Conservation (phyloP, 2,113 vertebrate species). For the Dermatemys mawii region DNA sequence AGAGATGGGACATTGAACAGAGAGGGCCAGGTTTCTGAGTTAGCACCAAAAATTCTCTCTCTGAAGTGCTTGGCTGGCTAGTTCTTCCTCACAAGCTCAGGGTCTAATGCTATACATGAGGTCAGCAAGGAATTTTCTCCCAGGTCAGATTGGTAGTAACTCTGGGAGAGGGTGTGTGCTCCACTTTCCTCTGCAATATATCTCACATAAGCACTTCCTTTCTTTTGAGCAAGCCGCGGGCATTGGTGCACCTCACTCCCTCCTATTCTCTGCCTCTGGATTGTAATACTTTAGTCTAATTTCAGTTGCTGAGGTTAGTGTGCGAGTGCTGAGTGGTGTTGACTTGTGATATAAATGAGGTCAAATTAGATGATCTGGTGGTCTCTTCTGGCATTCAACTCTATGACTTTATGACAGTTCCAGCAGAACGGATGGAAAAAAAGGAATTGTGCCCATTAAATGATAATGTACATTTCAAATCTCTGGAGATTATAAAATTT, state of each 20-base stretch:
- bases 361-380: not conserved
- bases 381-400: not conserved
- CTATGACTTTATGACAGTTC: not conserved
- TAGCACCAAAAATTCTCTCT: not conserved
- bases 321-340: not conserved
- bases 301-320: not conserved
- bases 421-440: not conserved
- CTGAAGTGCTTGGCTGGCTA: not conserved
- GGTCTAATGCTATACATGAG: not conserved
- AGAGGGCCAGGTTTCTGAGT: not conserved
- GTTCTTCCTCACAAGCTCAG: not conserved
- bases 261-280: not conserved
- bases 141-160: not conserved
- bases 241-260: not conserved
- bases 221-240: not conserved
- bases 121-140: not conserved
- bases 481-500: not conserved
- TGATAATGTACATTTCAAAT: not conserved
- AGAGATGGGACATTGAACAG: not conserved
- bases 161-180: not conserved
- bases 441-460: not conserved
- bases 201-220: not conserved
- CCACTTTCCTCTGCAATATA: not conserved
- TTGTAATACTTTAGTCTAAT: not conserved
- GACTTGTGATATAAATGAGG: not conserved